Conservation (phyloP, 2,888 invertebrate species). For the Cheilosia soror region DNA sequence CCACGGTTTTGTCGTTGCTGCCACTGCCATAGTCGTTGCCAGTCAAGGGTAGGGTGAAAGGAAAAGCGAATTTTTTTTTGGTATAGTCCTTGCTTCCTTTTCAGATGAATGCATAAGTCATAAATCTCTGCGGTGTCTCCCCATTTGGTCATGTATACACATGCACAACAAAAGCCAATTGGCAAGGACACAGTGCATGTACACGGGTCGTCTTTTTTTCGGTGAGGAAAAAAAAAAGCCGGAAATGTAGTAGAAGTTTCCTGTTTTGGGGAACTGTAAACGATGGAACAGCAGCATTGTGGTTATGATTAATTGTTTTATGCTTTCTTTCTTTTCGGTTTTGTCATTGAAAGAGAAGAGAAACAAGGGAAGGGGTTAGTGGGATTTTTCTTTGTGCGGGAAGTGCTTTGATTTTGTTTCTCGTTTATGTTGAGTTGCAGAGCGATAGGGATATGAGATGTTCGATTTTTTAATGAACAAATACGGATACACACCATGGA, state of each 20-base stretch:
- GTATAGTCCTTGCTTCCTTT: slow-evolving; percentile 67
- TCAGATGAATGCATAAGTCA: slow-evolving; percentile 73
- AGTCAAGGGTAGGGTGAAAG: slow-evolving; percentile 53
- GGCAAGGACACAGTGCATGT: slow-evolving; percentile 54
- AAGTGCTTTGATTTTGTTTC: no score
- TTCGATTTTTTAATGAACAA: no score
- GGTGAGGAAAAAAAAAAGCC: neutral
- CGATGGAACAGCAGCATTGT: slow-evolving; percentile 48
- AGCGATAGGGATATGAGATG: no score
- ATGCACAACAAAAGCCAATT: slow-evolving; percentile 65
- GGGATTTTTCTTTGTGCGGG: neutral
- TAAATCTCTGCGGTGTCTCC: slow-evolving; percentile 59
- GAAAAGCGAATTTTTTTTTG: slow-evolving; percentile 37
- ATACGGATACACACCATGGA: no score
- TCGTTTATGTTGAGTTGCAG: no score
- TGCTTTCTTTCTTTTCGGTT: slow-evolving; percentile 15
- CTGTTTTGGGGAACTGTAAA: slow-evolving; percentile 52
- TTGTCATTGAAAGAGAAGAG: neutral
- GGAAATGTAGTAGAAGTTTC: slow-evolving; percentile 46
- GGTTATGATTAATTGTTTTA: slow-evolving; percentile 68
- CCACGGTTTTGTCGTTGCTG: neutral
- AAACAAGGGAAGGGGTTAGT: neutral
- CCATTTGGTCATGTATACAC: slow-evolving; percentile 41
- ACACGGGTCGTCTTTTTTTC: slow-evolving; percentile 1
- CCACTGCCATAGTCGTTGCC: neutral